Evolutionary conservation across 2,113 vertebrate species (phyloP), one percentile per base, ranked within the genome.

Genomic region (Dicerorhinus sumatrensis): DNA sequence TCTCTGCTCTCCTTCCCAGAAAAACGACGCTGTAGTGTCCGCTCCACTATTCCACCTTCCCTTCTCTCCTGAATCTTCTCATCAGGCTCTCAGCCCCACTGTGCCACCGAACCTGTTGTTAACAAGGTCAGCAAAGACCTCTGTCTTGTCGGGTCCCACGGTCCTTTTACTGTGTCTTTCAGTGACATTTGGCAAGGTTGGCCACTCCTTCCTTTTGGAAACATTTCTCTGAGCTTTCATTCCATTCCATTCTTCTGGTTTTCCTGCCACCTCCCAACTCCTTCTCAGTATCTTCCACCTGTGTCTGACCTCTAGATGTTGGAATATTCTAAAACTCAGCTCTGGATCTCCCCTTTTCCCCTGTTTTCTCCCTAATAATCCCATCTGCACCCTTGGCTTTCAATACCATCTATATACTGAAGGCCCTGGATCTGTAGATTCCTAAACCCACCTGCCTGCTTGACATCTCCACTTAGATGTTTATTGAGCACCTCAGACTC

Each of bases 11-110:
- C 29, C 48, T 23, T 96, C 13, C 67, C 33, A 23, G 86, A 67
- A 33, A 56, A 70, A 67, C 0, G 21, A 13, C 1, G 10, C 1
- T 9, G 6, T 17, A 17, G 4, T 9, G 8, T 67, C 51, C 21
- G 1, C 8, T 39, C 46, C 54, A 17, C 5, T 69, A 17, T 51
- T 51, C 14, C 2, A 8, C 31, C 2, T 62, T 33, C 63, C 25
- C 62, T 84, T 48, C 39, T 95, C 31, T 89, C 46, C 33, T 0
- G 63, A 42, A 31, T 48, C 18, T 23, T 58, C 70, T 67, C 42
- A 4, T 69, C 48, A 16, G 20, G 39, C 60, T 48, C 58, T 56
- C 42, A 36, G 23, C 8, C 72, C 36, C 36, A 1, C 2, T 0
- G 46, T 17, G 3, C 51, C 51, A 85, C 69, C 2, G n/a, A 76